Evolutionary conservation across 92 coral and sea anemone species (phyloP).

Genomic region (Plumapathes pennacea): DNA sequence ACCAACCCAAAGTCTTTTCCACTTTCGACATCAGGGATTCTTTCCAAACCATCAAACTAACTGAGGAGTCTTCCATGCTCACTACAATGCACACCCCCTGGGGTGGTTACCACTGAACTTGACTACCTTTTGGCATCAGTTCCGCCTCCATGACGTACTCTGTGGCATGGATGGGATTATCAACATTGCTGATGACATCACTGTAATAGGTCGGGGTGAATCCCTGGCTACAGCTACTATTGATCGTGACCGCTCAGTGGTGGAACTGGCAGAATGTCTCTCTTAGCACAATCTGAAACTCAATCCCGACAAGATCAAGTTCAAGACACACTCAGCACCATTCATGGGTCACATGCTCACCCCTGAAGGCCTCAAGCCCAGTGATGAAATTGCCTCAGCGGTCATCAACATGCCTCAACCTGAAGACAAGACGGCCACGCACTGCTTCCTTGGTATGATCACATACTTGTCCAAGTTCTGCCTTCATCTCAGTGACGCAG

Average conservation of each 20-base stretch:
- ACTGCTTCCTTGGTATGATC: constrained; percentile 33
- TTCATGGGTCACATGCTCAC: constrained; percentile 41
- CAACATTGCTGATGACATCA: constrained; percentile 64
- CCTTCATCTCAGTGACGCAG: constrained; percentile 47
- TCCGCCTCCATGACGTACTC: constrained; percentile 45
- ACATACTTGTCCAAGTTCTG: constrained; percentile 38
- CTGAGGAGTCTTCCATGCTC: constrained; percentile 37
- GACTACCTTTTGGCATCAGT: constrained; percentile 64
- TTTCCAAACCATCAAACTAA: constrained; percentile 30
- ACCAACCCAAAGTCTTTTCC: constrained; percentile 51
- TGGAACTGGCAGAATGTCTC: constrained; percentile 25
- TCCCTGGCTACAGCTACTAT: constrained; percentile 7
- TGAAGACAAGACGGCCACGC: constrained; percentile 52
- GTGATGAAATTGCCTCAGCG: constrained; percentile 11
- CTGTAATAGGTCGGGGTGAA: constrained; percentile 43
- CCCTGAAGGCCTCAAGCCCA: constrained; percentile 21
- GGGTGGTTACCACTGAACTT: constrained; percentile 57
- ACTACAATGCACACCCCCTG: constrained; percentile 62
- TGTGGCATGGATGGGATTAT: constrained; percentile 39
- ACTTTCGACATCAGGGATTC: constrained; percentile 59
- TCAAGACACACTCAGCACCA: constrained; percentile 11
- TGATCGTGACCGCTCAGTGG: constrained; percentile 37
- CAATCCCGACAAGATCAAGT: constrained; percentile 58
- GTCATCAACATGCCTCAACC: constrained; percentile 50
- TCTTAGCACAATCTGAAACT: constrained; percentile 60